Conservation (phyloP, 2,888 invertebrate genomes). For the Gisinianus flammeolus region DNA sequence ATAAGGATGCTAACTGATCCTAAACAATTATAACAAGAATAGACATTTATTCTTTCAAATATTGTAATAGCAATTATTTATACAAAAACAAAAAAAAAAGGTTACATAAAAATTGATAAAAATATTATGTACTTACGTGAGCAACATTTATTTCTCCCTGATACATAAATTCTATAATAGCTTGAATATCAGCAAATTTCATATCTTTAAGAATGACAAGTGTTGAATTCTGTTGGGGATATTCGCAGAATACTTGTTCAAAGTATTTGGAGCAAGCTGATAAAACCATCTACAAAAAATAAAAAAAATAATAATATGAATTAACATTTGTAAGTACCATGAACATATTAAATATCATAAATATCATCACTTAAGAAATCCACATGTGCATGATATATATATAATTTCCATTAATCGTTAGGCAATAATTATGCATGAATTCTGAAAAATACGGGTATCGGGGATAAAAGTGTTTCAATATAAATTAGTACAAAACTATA, state of each 20-base stretch:
- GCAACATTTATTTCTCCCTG: slow-evolving; percentile 94
- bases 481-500: no score
- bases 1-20: slow-evolving; percentile 83
- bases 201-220: slow-evolving; percentile 89
- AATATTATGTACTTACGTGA: slow-evolving; percentile 72
- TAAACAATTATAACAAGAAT: slow-evolving; percentile 60
- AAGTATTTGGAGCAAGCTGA: slow-evolving; percentile 93
- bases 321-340: no score
- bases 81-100: neutral
- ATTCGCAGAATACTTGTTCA: slow-evolving; percentile 81
- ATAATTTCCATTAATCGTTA: no score
- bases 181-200: slow-evolving; percentile 85
- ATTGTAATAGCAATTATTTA: neutral
- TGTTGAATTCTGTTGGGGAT: slow-evolving; percentile 76
- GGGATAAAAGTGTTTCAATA: no score
- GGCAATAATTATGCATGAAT: no score
- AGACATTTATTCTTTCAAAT: neutral
- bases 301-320: slow-evolving; percentile 10
- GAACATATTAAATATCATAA: no score
- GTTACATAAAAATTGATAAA: neutral
- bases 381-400: no score
- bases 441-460: no score
- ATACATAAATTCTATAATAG: slow-evolving; percentile 93
- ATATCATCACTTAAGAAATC: no score
- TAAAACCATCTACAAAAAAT: slow-evolving; percentile 73